Base-by-base conservation (phyloP, 2,888 invertebrate genomes). In the Scotopteryx bipunctaria region DNA sequence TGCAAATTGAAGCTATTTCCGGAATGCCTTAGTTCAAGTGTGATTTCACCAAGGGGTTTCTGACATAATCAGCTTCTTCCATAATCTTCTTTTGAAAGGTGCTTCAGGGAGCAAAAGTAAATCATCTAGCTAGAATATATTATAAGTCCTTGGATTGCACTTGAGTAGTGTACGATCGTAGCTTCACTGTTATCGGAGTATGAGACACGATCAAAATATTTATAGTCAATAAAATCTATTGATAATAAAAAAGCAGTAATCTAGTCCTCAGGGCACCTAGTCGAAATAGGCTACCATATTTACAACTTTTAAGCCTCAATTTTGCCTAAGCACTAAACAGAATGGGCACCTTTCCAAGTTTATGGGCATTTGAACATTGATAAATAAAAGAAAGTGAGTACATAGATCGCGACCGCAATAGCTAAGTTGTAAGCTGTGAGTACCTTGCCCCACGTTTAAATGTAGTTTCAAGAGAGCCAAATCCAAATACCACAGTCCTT, bases 131-230 rank as follows among this genome's bases (percentile, higher is more conserved):
- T n/a, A n/a, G n/a, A n/a, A n/a, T n/a, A n/a, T n/a, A n/a, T n/a
- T n/a, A n/a, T n/a, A n/a, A n/a, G n/a, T n/a, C n/a, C n/a, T n/a
- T n/a, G n/a, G n/a, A n/a, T n/a, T n/a, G n/a, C n/a, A n/a, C n/a
- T 27, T 23, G 4, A 4, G 27, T 8, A 11, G 5, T 23, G 23
- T 23, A 32, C 25, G 43, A 32, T 16, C 27, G 6, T 23, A 25
- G 14, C 25, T n/a, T 33, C 14, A 35, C 38, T 23, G 29, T 38
- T 46, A 44, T 55, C 44, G 27, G 16, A 8, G 33, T 50, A 38
- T 48, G 40, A 53, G 35, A 38, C 19, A 43, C 43, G 17, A 17
- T 43, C 35, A 49, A 47, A 57, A 46, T 42, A 52, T 38, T 53
- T 53, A 53, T 31, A 5, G 42, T 8, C 38, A 16, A 54, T 54